These are phyloP conservation scores for Chaetoderma sp. DNA, from an alignment of 2,888 invertebrate genomes.

Conservation along the genomic window DNA sequence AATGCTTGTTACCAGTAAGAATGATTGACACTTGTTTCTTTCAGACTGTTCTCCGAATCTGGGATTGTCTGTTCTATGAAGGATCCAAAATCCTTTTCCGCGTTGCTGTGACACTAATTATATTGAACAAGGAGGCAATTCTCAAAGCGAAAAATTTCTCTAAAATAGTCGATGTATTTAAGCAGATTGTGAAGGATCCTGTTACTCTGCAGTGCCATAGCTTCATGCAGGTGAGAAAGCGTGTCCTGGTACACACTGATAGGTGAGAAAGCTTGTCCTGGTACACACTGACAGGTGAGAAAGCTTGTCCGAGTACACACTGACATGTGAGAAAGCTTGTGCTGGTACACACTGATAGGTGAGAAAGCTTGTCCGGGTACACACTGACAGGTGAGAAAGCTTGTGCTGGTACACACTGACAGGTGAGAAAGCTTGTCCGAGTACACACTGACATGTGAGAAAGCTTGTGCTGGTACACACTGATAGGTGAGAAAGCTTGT, in stretches of 20 bases:
- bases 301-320: neutral
- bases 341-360: too few species aligned
- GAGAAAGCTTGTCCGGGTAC: too few species aligned
- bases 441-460: too few species aligned
- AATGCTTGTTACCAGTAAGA: too few species aligned
- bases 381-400: too few species aligned
- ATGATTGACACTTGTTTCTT: constrained; percentile 21
- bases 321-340: constrained; percentile 20
- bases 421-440: too few species aligned
- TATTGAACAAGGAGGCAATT: constrained; percentile 72
- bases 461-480: too few species aligned
- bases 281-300: neutral
- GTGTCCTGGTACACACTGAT: neutral
- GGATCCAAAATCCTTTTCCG: constrained; percentile 93
- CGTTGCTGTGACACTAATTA: constrained; percentile 87
- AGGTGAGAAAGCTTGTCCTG: neutral
- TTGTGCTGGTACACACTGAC: too few species aligned
- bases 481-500: too few species aligned
- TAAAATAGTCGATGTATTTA: constrained; percentile 84
- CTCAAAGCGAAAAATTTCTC: constrained; percentile 85
- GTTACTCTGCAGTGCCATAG: constrained; percentile 87
- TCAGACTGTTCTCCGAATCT: constrained; percentile 89
- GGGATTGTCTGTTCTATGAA: constrained; percentile 96
- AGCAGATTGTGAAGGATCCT: constrained; percentile 82
- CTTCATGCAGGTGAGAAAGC: constrained; percentile 82